phyloP scores from a whole-genome alignment of 1,140 invertebrate genomes.

The Nasonia longicornis region DNA sequence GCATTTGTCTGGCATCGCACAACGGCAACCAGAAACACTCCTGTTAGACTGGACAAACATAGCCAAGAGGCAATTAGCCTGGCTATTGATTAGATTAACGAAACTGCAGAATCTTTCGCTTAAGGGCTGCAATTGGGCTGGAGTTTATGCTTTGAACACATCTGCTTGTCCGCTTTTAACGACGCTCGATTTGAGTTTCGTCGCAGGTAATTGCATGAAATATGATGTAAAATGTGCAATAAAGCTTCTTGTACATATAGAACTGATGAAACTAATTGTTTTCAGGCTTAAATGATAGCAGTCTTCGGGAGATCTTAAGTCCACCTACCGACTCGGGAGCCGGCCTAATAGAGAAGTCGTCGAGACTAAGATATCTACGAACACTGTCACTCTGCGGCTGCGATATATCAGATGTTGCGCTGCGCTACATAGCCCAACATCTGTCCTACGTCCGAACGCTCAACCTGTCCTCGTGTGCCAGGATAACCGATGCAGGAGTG shows the following conservation, averaged over 20 bases:
- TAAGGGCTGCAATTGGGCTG: slow-evolving; percentile 83
- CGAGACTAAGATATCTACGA: slow-evolving; percentile 82
- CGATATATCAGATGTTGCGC: slow-evolving; percentile 88
- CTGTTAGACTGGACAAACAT: slow-evolving; percentile 88
- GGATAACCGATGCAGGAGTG: slow-evolving; percentile 91
- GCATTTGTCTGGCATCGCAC: slow-evolving; percentile 85
- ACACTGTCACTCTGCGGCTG: slow-evolving; percentile 85
- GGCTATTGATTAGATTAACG: slow-evolving; percentile 87
- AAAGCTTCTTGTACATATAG: neutral
- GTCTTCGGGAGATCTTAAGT: slow-evolving; percentile 84
- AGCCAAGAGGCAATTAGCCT: slow-evolving; percentile 85
- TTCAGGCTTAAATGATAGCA: slow-evolving; percentile 78
- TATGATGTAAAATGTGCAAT: neutral
- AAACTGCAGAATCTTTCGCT: slow-evolving; percentile 82
- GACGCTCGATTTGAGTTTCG: slow-evolving; percentile 83
- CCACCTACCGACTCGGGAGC: slow-evolving; percentile 88
- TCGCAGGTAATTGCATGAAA: slow-evolving; percentile 70
- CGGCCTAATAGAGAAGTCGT: slow-evolving; percentile 84
- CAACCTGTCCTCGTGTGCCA: slow-evolving; percentile 86
- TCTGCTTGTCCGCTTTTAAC: slow-evolving; percentile 86
- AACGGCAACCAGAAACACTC: slow-evolving; percentile 85
- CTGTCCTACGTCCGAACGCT: slow-evolving; percentile 79
- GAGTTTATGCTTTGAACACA: slow-evolving; percentile 84
- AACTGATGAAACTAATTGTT: neutral
- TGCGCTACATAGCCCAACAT: slow-evolving; percentile 84